Evolutionary conservation across 2,113 vertebrate genomes (phyloP), one percentile per base, ranked within the genome.

Genomic region (Chionis minor): DNA sequence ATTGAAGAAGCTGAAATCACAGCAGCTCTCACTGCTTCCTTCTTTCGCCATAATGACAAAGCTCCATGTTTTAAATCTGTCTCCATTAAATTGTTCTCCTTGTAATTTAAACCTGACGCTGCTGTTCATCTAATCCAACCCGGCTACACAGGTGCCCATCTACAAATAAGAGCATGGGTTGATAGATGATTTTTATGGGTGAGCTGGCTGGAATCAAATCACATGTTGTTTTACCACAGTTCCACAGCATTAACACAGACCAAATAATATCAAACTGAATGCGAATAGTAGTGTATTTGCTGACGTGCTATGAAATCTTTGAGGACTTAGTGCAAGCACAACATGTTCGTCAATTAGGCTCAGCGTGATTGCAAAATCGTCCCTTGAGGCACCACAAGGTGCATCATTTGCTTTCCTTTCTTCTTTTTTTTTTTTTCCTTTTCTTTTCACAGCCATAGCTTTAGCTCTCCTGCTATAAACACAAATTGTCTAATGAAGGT

Each of bases 1-100:
- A 82, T 13, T 63, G 89, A 94, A 92, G 94, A 92, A 85, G 87
- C 45, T 91, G 92, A 95, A 94, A 92, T 77, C 92, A 94, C 89
- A 95, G 71, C 92, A 95, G 79, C 28, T 90, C 73, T 94, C 38
- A 1, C 42, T 66, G 81, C 62, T 79, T n/a, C 84, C 22, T 92
- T 95, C 89, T 77, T 94, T 94, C 82, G 87, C 89, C 92, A 97
- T 66, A 82, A 77, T 49, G 71, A 65, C 62, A 95, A 51, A 95
- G 67, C 62, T 96, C 92, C 74, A 23, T 87, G 45, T 63, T 90
- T 93, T 67, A 88, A 62, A 83, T 75, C 62, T 62, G 33, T 62
- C 81, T 80, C 92, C 94, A 91, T 74, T 58, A 62, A 72, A 73
- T 67, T 88, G n/a, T 58, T 92, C 78, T 89, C 65, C 72, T 78